Percentiles rank a stretch among this genome's conserved stretches.
phyloP scores from a whole-genome alignment of 30 jellyfish, hydroid and myxozoan species.

The Aurelia aurita complex sp. Pacific region DNA sequence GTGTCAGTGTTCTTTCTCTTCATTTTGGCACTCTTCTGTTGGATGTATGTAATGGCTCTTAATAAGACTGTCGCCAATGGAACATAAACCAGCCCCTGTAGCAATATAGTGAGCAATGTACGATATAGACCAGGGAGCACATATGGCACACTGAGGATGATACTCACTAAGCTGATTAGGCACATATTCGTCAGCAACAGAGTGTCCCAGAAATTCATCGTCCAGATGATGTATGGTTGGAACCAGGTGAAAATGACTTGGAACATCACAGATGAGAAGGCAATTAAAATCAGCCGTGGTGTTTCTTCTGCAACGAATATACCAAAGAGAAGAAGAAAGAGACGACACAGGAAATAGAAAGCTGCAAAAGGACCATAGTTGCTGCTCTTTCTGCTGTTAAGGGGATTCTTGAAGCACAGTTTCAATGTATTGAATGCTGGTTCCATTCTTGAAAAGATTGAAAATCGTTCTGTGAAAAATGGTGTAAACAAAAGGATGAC shows the following conservation, averaged over 20 bases:
- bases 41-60: slow-evolving; percentile 30
- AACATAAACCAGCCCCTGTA: slow-evolving; percentile 55
- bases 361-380: slow-evolving; percentile 75
- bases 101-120: neutral
- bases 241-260: slow-evolving; percentile 70
- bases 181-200: slow-evolving; percentile 74
- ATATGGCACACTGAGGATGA: slow-evolving; percentile 79
- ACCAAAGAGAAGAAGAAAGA: slow-evolving; percentile 58
- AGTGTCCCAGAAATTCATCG: slow-evolving; percentile 92
- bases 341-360: slow-evolving; percentile 82
- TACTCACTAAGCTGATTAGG: slow-evolving; percentile 66
- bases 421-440: slow-evolving; percentile 70
- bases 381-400: slow-evolving; percentile 23
- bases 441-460: slow-evolving; percentile 60
- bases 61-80: slow-evolving; percentile 61
- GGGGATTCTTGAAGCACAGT: slow-evolving; percentile 72
- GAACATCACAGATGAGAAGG: slow-evolving; percentile 66
- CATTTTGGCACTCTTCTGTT: slow-evolving; percentile 11
- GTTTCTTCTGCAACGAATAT: slow-evolving; percentile 66
- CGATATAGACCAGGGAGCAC: slow-evolving; percentile 39
- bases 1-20: neutral
- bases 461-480: slow-evolving; percentile 46
- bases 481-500: slow-evolving; percentile 82
- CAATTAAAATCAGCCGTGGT: slow-evolving; percentile 68
- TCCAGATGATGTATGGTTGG: slow-evolving; percentile 83